phyloP scores from a whole-genome alignment of 2,113 vertebrate genomes.

The Laticauda laticaudata region DNA sequence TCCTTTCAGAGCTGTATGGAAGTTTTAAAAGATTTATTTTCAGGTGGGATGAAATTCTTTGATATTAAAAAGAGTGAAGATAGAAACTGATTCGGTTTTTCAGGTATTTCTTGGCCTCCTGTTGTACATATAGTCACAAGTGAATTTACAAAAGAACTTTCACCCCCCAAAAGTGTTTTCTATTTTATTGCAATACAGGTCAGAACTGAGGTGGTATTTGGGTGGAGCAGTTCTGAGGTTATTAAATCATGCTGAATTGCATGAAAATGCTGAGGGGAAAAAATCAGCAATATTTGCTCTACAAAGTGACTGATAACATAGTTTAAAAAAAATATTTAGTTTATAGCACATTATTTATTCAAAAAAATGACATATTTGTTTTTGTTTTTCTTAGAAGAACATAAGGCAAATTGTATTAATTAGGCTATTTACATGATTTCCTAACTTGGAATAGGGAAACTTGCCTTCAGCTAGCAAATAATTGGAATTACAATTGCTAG shows the following conservation, averaged over 20 bases:
- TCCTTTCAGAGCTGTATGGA: conserved; percentile 53
- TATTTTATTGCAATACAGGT: conserved; percentile 48
- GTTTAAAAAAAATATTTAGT: conserved; percentile 66
- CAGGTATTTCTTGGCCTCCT: conserved; percentile 51
- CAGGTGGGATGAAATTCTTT: conserved; percentile 63
- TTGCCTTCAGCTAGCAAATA: conserved; percentile 81
- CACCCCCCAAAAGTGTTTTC: conserved; percentile 51
- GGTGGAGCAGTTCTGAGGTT: conserved; percentile 53
- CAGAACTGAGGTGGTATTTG: conserved; percentile 40
- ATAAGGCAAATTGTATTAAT: conserved; percentile 81
- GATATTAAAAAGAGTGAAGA: conserved; percentile 64
- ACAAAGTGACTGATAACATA: conserved; percentile 43
- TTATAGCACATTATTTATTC: conserved; percentile 67
- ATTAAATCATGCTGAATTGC: conserved; percentile 64
- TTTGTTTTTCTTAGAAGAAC: conserved; percentile 74
- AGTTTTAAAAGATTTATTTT: conserved; percentile 70
- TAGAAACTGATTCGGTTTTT: conserved; percentile 56
- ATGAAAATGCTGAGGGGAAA: conserved; percentile 45
- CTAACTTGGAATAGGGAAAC: conserved; percentile 72
- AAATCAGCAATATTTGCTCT: conserved; percentile 63
- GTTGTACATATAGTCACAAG: conserved; percentile 35
- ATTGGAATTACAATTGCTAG: conserved; percentile 78
- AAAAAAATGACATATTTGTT: conserved; percentile 76
- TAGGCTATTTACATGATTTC: conserved; percentile 82
- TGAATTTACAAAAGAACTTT: conserved; percentile 47